Evolutionary conservation across 2,797 vertebrate genomes (phyloP).

Genomic region (Glyptemys insculpta): DNA sequence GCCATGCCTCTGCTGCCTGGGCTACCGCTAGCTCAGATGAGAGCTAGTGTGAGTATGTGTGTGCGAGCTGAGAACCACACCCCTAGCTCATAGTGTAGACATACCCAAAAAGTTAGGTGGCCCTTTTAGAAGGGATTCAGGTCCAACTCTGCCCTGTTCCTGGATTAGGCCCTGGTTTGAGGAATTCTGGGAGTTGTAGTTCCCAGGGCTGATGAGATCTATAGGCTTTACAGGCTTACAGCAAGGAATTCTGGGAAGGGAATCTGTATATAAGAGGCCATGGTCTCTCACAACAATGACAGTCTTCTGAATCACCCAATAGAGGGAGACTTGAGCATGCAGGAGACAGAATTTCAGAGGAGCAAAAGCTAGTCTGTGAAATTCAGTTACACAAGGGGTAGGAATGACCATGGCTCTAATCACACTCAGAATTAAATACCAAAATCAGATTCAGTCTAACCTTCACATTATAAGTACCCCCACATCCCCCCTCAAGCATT

Average conservation of each 20-base stretch:
- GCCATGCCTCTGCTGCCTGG: not conserved
- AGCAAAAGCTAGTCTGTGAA: not conserved
- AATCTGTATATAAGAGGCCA: not conserved
- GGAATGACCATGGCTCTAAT: not conserved
- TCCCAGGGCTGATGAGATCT: not conserved
- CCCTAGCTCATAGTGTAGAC: not conserved
- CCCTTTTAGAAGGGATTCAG: not conserved
- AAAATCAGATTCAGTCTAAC: not conserved
- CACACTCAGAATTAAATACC: not conserved
- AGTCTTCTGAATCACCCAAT: not conserved
- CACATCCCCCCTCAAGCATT: not conserved
- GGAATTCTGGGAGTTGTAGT: not conserved
- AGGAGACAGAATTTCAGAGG: not conserved
- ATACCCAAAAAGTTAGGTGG: not conserved
- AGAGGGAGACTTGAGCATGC: fast-evolving
- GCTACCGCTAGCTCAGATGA: not conserved
- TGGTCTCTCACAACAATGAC: fast-evolving
- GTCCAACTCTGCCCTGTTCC: not conserved
- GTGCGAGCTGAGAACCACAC: not conserved
- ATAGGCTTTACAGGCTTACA: not conserved
- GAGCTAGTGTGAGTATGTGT: not conserved
- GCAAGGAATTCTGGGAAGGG: not conserved
- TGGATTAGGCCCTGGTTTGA: not conserved
- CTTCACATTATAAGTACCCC: not conserved
- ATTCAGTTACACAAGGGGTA: fast-evolving